Percentiles rank a stretch among this genome's conserved stretches.
Conservation (phyloP, 2,113 vertebrate species). For the Ondatra zibethicus region DNA sequence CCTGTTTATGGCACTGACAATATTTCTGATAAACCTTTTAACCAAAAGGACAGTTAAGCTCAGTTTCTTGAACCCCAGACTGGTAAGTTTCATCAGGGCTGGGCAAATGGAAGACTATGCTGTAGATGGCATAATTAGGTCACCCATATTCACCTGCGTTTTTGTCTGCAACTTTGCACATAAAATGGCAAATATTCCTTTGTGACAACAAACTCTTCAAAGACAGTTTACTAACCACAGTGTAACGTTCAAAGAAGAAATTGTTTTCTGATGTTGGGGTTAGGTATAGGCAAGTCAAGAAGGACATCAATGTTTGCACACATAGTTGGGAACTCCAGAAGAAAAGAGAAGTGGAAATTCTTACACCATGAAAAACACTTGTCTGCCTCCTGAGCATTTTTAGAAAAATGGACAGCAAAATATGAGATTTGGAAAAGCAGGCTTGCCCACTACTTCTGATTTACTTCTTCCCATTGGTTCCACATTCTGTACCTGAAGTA, state of each 20-base stretch:
- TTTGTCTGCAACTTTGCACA: background rate
- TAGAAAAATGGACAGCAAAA: background rate
- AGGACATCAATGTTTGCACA: background rate
- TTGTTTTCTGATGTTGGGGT: background rate
- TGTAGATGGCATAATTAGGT: background rate
- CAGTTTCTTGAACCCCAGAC: background rate
- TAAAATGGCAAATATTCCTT: background rate
- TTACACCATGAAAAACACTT: slow-evolving; percentile 9
- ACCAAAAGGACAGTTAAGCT: background rate
- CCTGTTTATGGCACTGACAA: background rate
- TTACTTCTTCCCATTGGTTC: background rate
- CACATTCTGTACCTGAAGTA: background rate
- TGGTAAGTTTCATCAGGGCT: background rate
- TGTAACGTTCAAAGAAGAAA: background rate
- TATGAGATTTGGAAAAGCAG: background rate
- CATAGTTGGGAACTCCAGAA: background rate
- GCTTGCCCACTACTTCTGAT: slow-evolving; percentile 48
- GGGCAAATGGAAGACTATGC: background rate
- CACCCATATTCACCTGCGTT: background rate
- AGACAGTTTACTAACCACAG: background rate
- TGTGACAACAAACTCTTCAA: background rate
- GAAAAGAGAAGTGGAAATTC: background rate
- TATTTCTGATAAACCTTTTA: background rate
- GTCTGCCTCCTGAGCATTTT: slow-evolving; percentile 15
- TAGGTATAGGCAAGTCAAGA: background rate